phyloP scores from a whole-genome alignment of 2,888 invertebrate species.

The Noctua pronuba region DNA sequence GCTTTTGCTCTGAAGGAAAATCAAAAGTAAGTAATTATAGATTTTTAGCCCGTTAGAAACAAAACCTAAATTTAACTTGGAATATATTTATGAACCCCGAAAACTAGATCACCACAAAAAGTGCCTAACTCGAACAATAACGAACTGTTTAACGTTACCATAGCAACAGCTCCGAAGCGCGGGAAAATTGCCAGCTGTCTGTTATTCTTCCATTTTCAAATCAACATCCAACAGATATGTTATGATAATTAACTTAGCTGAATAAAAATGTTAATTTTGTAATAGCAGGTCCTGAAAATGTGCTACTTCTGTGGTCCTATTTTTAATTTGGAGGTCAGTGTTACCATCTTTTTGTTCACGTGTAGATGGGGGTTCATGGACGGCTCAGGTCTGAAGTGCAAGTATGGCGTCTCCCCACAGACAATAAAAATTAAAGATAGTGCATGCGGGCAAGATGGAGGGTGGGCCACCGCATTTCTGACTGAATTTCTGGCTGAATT shows the following conservation, averaged over 20 bases:
- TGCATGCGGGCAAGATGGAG: too few relatives aligned
- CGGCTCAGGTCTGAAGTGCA: neutral
- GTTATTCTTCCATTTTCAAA: constrained; percentile 62
- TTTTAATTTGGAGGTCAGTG: neutral
- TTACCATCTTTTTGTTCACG: neutral
- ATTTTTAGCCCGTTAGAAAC: neutral
- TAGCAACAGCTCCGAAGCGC: constrained; percentile 36
- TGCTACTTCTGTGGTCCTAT: neutral
- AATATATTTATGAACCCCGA: constrained; percentile 5
- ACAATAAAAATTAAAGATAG: too few relatives aligned
- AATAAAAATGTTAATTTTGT: constrained; percentile 53
- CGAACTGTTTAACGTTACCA: constrained; percentile 37
- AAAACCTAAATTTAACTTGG: neutral
- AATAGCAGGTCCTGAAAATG: constrained; percentile 9
- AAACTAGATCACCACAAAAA: constrained; percentile 33
- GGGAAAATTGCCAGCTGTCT: constrained; percentile 50
- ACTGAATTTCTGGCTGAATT: neutral
- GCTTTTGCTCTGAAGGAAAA: neutral
- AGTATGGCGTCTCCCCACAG: neutral
- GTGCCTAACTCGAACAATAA: constrained; percentile 21
- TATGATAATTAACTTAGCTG: constrained; percentile 42
- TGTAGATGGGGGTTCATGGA: neutral
- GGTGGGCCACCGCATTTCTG: too few relatives aligned
- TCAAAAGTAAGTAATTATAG: too few relatives aligned
- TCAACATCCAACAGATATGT: constrained; percentile 56